Conservation (phyloP, 2,797 vertebrate genomes). For the Vultur gryphus region DNA sequence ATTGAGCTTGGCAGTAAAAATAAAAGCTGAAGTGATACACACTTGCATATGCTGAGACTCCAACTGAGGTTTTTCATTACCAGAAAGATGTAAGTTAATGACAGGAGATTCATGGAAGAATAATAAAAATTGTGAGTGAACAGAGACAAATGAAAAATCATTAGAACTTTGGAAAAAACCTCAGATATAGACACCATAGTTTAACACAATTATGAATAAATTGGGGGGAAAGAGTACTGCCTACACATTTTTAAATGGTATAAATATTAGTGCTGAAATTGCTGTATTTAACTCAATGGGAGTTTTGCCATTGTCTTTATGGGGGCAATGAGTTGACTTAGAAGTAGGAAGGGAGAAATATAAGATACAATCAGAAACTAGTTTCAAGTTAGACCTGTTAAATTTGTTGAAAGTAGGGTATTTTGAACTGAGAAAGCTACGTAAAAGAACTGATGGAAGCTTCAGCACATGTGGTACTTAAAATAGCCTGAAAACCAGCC, state of each 20-base stretch:
- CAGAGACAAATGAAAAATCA: not conserved
- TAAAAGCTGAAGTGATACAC: not conserved
- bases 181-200: not conserved
- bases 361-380: not conserved
- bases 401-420: not conserved
- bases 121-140: not conserved
- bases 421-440: not conserved
- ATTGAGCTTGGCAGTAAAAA: not conserved
- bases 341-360: not conserved
- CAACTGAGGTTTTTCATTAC: not conserved
- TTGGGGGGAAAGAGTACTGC: not conserved
- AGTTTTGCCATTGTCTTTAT: not conserved
- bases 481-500: not conserved
- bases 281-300: not conserved
- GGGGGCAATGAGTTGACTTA: not conserved
- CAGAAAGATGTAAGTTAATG: not conserved
- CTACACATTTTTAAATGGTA: not conserved
- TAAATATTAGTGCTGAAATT: not conserved
- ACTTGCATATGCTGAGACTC: not conserved
- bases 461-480: not conserved
- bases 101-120: not conserved
- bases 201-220: not conserved
- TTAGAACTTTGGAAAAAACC: not conserved
- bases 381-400: not conserved
- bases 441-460: not conserved